A percentile compares a stretch with the other conserved stretches of the same genome.
Conservation (phyloP, 2,113 vertebrate species). For the Paraplagusia blochii region DNA sequence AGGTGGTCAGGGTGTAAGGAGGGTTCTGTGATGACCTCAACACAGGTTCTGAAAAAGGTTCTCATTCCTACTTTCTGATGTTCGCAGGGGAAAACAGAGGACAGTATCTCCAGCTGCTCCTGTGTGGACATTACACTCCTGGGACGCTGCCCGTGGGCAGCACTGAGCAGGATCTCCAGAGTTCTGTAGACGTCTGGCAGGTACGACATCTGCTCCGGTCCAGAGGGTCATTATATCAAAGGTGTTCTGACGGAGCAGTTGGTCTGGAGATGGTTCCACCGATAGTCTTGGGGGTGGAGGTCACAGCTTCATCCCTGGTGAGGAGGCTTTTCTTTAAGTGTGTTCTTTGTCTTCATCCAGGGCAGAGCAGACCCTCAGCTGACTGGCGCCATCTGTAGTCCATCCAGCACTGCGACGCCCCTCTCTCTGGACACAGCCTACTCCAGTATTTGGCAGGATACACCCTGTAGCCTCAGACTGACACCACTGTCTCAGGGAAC, state of each 20-base stretch:
- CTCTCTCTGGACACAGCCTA: conserved; percentile 96
- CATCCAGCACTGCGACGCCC: conserved; percentile 84
- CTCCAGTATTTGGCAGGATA: conserved; percentile 93
- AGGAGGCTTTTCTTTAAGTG: too few relatives aligned
- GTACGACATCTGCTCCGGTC: conserved; percentile 70
- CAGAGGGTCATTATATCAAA: too few relatives aligned
- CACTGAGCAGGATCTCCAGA: conserved; percentile 75
- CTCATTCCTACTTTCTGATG: background rate
- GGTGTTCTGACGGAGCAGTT: too few relatives aligned
- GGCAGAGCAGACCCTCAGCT: conserved; percentile 65
- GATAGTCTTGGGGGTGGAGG: too few relatives aligned
- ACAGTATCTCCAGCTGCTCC: conserved; percentile 88
- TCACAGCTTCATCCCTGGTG: too few relatives aligned
- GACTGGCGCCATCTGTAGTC: conserved; percentile 77
- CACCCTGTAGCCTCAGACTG: conserved; percentile 88
- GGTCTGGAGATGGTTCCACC: too few relatives aligned
- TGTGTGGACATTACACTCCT: conserved; percentile 87
- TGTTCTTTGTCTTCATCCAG: conserved; percentile 41
- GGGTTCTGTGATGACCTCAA: background rate
- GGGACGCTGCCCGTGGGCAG: conserved; percentile 86
- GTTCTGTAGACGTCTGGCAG: conserved; percentile 78
- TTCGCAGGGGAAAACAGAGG: conserved; percentile 88
- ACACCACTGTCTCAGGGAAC: conserved; percentile 88
- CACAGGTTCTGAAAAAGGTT: background rate
- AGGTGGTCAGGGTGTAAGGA: conserved; percentile 75